Percentiles rank a stretch among this genome's conserved stretches.
These are phyloP conservation scores for Crossaster papposus DNA, from an alignment of 53 echinoderm and acorn worm species.

Conservation along the genomic window DNA sequence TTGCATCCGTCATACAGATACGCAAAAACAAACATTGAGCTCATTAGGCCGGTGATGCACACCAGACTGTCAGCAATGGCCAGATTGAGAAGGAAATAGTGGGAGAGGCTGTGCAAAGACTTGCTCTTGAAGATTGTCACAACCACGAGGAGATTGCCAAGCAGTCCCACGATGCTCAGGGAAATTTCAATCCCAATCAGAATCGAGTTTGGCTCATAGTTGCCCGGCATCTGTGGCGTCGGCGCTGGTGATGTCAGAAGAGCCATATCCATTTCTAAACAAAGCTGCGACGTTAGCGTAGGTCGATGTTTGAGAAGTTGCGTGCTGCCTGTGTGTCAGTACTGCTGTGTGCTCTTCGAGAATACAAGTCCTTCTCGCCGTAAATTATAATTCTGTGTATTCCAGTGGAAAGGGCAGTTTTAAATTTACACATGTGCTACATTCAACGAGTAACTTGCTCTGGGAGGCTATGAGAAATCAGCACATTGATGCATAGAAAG, in stretches of 20 bases:
- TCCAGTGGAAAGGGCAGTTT: too few species aligned
- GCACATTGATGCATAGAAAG: too few species aligned
- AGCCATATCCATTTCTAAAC: neutral
- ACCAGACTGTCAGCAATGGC: conserved; percentile 36
- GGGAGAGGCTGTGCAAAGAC: conserved; percentile 28
- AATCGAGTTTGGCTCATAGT: neutral
- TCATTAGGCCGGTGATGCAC: neutral
- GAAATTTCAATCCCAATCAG: conserved; percentile 7
- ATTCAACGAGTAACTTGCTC: too few species aligned
- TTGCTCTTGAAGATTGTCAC: conserved; percentile 2
- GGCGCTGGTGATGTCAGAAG: neutral
- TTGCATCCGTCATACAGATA: neutral
- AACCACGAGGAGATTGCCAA: conserved; percentile 21
- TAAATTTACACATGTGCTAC: too few species aligned
- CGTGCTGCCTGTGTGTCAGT: too few species aligned
- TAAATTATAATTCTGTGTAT: too few species aligned
- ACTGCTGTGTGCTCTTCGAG: too few species aligned
- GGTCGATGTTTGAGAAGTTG: too few species aligned
- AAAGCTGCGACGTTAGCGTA: too few species aligned
- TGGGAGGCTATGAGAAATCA: too few species aligned
- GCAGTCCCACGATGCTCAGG: conserved; percentile 1
- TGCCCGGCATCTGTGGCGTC: neutral
- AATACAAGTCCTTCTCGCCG: too few species aligned
- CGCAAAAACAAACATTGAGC: neutral
- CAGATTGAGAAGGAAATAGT: conserved; percentile 38